Conservation (phyloP, 2,797 vertebrate species). For the Gouania willdenowi region DNA sequence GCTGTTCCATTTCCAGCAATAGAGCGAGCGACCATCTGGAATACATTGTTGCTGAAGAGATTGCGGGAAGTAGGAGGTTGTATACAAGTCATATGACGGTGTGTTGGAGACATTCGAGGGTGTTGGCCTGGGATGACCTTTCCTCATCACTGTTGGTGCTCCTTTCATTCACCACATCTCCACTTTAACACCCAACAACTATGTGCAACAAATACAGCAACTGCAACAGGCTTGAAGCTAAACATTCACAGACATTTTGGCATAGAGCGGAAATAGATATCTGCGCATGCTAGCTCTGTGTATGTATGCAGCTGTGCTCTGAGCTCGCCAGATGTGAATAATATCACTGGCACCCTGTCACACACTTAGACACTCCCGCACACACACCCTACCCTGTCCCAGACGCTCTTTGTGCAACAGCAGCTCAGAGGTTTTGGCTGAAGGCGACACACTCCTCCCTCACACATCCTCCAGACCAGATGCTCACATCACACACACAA, state of each 20-base stretch:
- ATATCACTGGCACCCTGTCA: conserved; percentile 39
- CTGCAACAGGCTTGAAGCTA: no score
- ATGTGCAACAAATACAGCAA: no score
- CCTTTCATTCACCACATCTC: conserved; percentile 1
- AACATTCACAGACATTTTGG: no score
- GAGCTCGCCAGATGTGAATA: conserved; percentile 47
- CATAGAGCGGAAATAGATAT: conserved; percentile 16
- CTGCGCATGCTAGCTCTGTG: conserved; percentile 13
- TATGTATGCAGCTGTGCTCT: conserved; percentile 43
- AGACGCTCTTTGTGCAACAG: conserved; percentile 58
- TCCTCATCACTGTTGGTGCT: neutral
- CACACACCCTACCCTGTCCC: conserved; percentile 37
- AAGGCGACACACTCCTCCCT: conserved; percentile 41
- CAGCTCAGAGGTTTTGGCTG: conserved; percentile 32
- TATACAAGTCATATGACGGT: conserved; percentile 8
- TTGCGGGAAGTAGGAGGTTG: conserved; percentile 13
- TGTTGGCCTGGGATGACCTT: conserved; percentile 23
- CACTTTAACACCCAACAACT: conserved; percentile 2
- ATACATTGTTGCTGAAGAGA: conserved; percentile 21
- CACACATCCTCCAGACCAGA: conserved; percentile 29
- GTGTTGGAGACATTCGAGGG: conserved; percentile 10
- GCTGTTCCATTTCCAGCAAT: conserved; percentile 34
- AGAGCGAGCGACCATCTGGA: conserved; percentile 44
- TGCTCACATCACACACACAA: conserved; percentile 32
- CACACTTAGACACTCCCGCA: neutral